A percentile compares a stretch with the other conserved stretches of the same genome.
These are phyloP conservation scores for human (Homo sapiens) DNA, from an alignment of 2,113 vertebrate species.

Conservation along the genomic window DNA sequence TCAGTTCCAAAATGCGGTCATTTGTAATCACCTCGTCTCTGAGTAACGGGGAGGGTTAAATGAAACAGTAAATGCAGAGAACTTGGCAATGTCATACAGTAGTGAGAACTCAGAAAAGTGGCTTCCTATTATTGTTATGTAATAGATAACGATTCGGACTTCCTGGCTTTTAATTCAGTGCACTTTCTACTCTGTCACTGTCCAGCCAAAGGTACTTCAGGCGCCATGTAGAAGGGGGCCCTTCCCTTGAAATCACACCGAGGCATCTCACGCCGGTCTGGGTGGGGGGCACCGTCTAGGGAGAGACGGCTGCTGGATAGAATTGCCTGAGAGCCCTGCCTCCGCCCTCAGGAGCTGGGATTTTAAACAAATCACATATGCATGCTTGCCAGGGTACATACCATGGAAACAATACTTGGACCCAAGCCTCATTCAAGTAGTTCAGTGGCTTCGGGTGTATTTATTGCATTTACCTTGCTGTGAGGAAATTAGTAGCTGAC, in stretches of 20 bases:
- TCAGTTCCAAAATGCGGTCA: not conserved
- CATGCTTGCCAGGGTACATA: fast-evolving
- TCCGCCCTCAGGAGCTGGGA: not conserved
- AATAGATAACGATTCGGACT: fast-evolving
- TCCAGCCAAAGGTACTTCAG: not conserved
- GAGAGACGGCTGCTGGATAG: not conserved
- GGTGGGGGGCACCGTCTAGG: fast-evolving
- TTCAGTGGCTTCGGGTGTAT: not conserved
- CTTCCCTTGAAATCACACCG: not conserved
- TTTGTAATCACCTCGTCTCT: not conserved
- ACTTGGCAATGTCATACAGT: not conserved
- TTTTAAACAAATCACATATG: not conserved
- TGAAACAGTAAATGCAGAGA: fast-evolving
- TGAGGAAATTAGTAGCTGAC: not conserved
- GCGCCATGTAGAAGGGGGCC: not conserved
- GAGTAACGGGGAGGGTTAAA: not conserved
- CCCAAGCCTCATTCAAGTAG: not conserved
- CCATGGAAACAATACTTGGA: conserved; percentile 42
- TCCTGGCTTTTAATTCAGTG: not conserved
- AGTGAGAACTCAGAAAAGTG: not conserved
- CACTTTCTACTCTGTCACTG: not conserved
- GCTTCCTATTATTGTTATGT: not conserved
- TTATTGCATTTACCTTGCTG: conserved; percentile 54
- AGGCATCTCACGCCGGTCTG: fast-evolving
- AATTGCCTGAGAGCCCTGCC: not conserved